A percentile compares a stretch with the other conserved stretches of the same genome.
Evolutionary conservation across 2,888 invertebrate genomes (phyloP).

Genomic region (Chloroclystis v-ata): DNA sequence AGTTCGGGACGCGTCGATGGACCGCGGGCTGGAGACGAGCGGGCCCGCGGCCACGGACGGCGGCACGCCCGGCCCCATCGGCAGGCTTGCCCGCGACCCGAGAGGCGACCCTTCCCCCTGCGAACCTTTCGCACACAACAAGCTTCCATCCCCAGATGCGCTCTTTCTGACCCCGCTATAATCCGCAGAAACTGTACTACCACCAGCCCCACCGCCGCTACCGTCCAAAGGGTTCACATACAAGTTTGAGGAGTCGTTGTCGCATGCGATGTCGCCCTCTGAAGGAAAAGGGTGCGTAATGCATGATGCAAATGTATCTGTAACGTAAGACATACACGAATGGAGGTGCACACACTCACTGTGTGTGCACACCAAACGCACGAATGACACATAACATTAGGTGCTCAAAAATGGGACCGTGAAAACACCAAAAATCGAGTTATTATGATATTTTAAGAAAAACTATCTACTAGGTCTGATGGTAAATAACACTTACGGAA

Average conservation of each 20-base stretch:
- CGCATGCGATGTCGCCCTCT: slow-evolving; percentile 85
- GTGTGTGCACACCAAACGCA: slow-evolving; percentile 28
- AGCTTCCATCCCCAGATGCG: slow-evolving; percentile 86
- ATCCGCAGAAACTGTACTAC: slow-evolving; percentile 52
- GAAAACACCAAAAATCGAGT: slow-evolving; percentile 8
- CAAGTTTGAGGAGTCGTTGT: slow-evolving; percentile 87
- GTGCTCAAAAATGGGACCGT: slow-evolving; percentile 24
- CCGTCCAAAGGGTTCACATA: slow-evolving; percentile 93
- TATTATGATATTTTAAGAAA: slow-evolving; percentile 8
- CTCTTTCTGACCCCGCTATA: slow-evolving; percentile 85
- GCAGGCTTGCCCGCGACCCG: slow-evolving; percentile 68
- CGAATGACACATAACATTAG: slow-evolving; percentile 14
- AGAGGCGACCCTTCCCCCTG: slow-evolving; percentile 74
- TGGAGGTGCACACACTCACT: slow-evolving; percentile 59
- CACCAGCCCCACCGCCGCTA: slow-evolving; percentile 66
- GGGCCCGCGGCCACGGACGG: slow-evolving; percentile 33
- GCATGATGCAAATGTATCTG: slow-evolving; percentile 97
- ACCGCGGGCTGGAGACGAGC: slow-evolving; percentile 19
- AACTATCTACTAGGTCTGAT: slow-evolving; percentile 6
- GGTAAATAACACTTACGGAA: slow-evolving; percentile 9
- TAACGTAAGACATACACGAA: slow-evolving; percentile 81
- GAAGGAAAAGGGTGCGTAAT: slow-evolving; percentile 96
- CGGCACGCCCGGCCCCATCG: slow-evolving; percentile 33
- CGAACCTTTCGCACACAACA: slow-evolving; percentile 80
- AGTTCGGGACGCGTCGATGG: slow-evolving; percentile 64